Evolutionary conservation across 2,113 vertebrate genomes (phyloP).

Genomic region (Rhinolophus ferrumequinum): DNA sequence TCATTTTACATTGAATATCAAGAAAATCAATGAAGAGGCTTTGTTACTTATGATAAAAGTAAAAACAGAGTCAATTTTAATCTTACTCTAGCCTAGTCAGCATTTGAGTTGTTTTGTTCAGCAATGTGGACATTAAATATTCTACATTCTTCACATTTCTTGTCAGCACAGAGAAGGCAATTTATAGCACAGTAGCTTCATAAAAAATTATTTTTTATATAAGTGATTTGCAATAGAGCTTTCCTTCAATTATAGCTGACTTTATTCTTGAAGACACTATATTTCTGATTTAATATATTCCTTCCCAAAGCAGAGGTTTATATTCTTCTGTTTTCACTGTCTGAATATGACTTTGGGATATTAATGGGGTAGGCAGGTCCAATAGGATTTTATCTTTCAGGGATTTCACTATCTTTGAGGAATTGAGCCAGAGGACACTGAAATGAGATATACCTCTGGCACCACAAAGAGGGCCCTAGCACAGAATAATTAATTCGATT

Average conservation of each 20-base stretch:
- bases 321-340: neutral
- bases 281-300: conserved; percentile 48
- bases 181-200: neutral
- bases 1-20: neutral
- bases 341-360: neutral
- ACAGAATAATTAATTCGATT: neutral
- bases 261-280: conserved; percentile 30
- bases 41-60: neutral
- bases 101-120: neutral
- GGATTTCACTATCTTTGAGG: neutral
- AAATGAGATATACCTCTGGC: neutral
- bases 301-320: neutral
- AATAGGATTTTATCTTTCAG: conserved; percentile 1
- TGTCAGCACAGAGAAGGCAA: neutral
- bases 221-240: neutral
- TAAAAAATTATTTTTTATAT: neutral
- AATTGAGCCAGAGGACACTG: neutral
- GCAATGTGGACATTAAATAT: neutral
- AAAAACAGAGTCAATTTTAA: neutral
- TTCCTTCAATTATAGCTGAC: neutral
- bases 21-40: neutral
- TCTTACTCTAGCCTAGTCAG: neutral
- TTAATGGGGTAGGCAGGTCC: neutral
- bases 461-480: neutral
- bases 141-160: conserved; percentile 24